Base-by-base conservation (phyloP, 2,113 vertebrate species). In the Xiphophorus hellerii region DNA sequence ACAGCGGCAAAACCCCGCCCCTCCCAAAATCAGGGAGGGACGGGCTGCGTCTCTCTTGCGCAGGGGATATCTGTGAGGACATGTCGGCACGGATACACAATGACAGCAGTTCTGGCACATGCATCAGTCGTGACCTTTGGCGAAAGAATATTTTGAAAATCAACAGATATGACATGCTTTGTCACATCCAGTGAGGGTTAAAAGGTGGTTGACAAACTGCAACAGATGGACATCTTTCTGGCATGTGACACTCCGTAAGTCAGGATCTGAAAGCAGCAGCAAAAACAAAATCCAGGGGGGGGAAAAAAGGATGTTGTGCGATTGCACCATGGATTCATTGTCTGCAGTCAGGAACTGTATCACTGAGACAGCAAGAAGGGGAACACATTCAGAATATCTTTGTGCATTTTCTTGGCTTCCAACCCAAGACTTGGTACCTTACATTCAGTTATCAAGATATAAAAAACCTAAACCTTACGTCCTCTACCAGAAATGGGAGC, bases 111-210 rank as follows among this genome's bases (percentile, higher is more conserved):
- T 80, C 70, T 70, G 72, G 65, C 70, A 66, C 20, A 5, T 75
- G 78, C 69, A 76, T 84, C 74, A 64, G 35, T 62, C 48, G 58
- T 78, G 82, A 87, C 81, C 84, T 89, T 86, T 87, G 31, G 62
- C 35, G 33, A 51, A 42, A 54, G 71, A 77, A 69, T 0, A 29
- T 60, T 74, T 66, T 82, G 74, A 30, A 68, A 85, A 73, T 76
- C 73, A 76, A 58, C 5, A 8, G 77, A 84, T 69, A 69, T 71
- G 81, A 76, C 14, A 1, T 13, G 61, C 30, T 37, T 2, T 76
- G 83, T 83, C 60, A 68, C 74, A 74, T 74, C 58, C 51, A 63
- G 25, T 35, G 71, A 58, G 44, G 72, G 68, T 70, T 79, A 76
- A 76, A 63, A 76, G 64, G 66, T 62, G 69, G 71, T 73, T 78